A percentile compares a stretch with the other conserved stretches of the same genome.
phyloP scores from a whole-genome alignment of 2,888 invertebrate species.

The Acronicta psi region DNA sequence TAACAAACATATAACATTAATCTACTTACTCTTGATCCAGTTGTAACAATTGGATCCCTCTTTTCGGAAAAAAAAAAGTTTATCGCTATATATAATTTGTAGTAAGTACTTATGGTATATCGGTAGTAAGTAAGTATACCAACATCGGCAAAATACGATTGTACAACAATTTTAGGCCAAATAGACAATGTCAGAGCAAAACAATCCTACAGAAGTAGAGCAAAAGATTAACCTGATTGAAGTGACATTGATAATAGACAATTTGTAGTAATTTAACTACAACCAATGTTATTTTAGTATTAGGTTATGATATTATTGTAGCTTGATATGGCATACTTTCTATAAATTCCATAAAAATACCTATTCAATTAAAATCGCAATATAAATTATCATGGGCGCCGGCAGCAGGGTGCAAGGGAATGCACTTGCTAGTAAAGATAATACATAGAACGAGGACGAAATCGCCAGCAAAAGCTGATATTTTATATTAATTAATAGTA shows the following conservation, averaged over 20 bases:
- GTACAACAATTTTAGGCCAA: slow-evolving; percentile 4
- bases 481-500: no score
- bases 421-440: no score
- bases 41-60: no score
- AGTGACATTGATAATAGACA: slow-evolving; percentile 1
- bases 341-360: neutral
- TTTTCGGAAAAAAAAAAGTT: neutral
- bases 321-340: neutral
- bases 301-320: neutral
- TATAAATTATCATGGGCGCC: neutral
- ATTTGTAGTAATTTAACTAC: slow-evolving; percentile 1
- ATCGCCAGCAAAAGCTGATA: no score
- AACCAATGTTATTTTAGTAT: neutral
- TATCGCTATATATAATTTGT: no score
- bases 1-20: neutral
- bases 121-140: no score
- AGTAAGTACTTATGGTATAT: no score
- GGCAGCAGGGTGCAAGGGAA: no score
- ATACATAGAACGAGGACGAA: no score
- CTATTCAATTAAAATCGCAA: neutral
- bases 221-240: slow-evolving; percentile 13
- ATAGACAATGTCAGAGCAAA: slow-evolving; percentile 17
- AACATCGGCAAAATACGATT: neutral
- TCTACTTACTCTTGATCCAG: neutral
- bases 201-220: neutral